Conservation (phyloP, 1,140 invertebrate genomes). For the Elymnias hypermnestra region DNA sequence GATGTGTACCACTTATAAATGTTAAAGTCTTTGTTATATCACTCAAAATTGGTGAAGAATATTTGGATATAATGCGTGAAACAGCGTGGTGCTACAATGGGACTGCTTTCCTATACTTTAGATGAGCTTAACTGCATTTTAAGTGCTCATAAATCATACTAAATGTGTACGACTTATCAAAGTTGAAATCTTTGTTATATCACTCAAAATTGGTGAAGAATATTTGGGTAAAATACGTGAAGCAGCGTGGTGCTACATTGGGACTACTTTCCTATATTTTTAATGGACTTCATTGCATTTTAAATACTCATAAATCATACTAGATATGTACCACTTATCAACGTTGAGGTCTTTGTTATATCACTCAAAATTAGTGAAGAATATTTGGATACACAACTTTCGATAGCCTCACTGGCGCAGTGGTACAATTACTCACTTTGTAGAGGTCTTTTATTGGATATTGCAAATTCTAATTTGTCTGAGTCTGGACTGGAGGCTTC, state of each 20-base stretch:
- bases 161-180: not conserved
- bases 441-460: too few species aligned
- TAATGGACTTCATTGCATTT: conserved; percentile 7
- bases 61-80: too few species aligned
- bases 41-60: too few species aligned
- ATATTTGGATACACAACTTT: too few species aligned
- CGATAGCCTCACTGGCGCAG: too few species aligned
- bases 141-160: not conserved
- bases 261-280: conserved; percentile 22
- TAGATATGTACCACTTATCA: not conserved
- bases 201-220: too few species aligned
- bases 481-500: too few species aligned
- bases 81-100: conserved; percentile 52
- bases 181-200: conserved; percentile 4
- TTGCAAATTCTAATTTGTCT: too few species aligned
- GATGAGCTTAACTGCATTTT: conserved; percentile 5
- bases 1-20: not conserved
- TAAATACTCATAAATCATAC: conserved; percentile 1
- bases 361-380: too few species aligned
- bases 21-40: conserved; percentile 5
- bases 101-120: conserved; percentile 22
- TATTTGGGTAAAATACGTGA: too few species aligned
- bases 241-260: conserved; percentile 54
- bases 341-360: conserved; percentile 3
- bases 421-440: too few species aligned